A percentile compares a stretch with the other conserved stretches of the same genome.
These are phyloP conservation scores for Pelecanoides urinatrix DNA, from an alignment of 2,113 vertebrate species.

Conservation along the genomic window DNA sequence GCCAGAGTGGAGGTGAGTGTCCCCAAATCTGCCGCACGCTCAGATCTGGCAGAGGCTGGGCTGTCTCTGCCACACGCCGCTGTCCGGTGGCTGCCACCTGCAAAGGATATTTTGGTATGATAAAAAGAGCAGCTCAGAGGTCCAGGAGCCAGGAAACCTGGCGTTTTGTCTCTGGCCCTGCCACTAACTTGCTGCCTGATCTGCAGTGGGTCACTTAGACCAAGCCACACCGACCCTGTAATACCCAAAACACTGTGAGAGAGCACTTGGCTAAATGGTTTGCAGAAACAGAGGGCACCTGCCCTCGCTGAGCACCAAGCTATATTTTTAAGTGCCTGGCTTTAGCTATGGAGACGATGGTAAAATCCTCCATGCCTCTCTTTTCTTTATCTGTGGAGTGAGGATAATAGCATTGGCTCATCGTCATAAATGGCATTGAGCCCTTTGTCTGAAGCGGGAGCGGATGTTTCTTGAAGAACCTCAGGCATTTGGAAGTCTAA, in stretches of 20 bases:
- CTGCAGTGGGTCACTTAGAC: neutral
- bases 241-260: accelerated
- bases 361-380: neutral
- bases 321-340: neutral
- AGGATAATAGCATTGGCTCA: neutral
- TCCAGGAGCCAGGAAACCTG: neutral
- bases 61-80: neutral
- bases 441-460: neutral
- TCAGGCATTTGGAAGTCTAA: neutral
- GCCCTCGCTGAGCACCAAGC: neutral
- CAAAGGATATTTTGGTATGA: neutral
- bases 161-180: neutral
- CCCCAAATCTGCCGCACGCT: neutral
- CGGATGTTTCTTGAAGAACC: neutral
- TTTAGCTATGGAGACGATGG: neutral
- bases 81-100: neutral
- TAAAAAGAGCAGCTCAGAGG: neutral
- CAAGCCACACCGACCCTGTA: neutral
- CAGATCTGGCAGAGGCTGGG: neutral
- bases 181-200: neutral
- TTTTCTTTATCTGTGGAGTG: neutral
- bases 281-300: neutral
- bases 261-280: neutral
- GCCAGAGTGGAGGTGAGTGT: neutral
- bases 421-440: neutral